Evolutionary conservation across 2,888 invertebrate genomes (phyloP), one percentile per base, ranked within the genome.

Genomic region (Chalcis sispes): DNA sequence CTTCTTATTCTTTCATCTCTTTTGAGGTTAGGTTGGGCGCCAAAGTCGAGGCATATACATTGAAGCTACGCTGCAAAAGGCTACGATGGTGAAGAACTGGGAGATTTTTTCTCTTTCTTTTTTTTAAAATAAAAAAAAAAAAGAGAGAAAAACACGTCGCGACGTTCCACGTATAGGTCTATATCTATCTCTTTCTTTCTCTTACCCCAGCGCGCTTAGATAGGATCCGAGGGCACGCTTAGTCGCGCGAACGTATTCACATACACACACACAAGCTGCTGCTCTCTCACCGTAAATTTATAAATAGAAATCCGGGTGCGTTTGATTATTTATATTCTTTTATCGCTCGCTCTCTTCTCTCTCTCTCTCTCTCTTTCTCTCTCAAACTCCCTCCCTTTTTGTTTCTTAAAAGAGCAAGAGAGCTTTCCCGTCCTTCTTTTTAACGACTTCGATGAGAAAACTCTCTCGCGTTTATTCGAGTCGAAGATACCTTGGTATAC

Each of bases 221-320:
- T n/a, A 32, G 1, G 40, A 32, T 58, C 50, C 52, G 64, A 64
- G 65, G 58, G 69, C 69, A 29, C 73, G 66, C 66, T 36, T 29
- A 40, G 50, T 29, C 54, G 58, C 48, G 15, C 40, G 23, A 10
- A 25, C 46, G 2, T 18, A 25, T 7, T 23, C 36, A 36, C 23
- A 50, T 56, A 8, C 58, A n/a, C 4, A 48, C 72, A 61, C 66
- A 56, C 25, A 20, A 25, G 48, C 54, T 5, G 65, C 78, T 40
- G 61, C 48, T 76, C 75, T 73, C 74, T 77, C 76, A 72, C 75
- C 70, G 75, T 78, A 81, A 82, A 82, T 78, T 82, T 85, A 85
- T 85, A 85, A 85, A 85, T 85, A 85, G 85, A 85, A 85, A 85
- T 84, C 85, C 84, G 85, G 85, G 85, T 84, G 83, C 84, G 85